These are phyloP conservation scores for Penaeus vannamei DNA, from an alignment of 1,140 invertebrate genomes.

Conservation along the genomic window DNA sequence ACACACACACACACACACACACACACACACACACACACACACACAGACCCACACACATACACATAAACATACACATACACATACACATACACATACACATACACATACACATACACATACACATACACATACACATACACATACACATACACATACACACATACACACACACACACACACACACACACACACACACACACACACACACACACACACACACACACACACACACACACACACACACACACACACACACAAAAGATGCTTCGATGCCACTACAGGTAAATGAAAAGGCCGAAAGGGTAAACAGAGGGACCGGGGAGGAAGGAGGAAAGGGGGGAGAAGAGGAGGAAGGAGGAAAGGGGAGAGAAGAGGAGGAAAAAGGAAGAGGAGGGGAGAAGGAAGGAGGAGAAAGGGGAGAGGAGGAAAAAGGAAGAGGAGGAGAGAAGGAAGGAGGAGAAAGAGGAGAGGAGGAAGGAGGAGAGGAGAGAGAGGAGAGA, in stretches of 20 bases:
- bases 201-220: constrained; percentile 22
- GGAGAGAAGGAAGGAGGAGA: neutral
- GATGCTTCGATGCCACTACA: too few relatives aligned
- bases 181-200: constrained; percentile 1
- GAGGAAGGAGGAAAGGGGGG: too few relatives aligned
- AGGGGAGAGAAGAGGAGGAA: too few relatives aligned
- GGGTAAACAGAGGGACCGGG: too few relatives aligned
- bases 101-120: too few relatives aligned
- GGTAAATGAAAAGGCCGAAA: too few relatives aligned
- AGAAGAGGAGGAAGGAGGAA: too few relatives aligned
- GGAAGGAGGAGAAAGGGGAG: too few relatives aligned
- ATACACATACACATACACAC: too few relatives aligned
- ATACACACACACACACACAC: too few relatives aligned
- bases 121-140: too few relatives aligned
- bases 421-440: neutral
- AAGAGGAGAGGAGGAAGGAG: neutral
- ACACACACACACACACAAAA: neutral
- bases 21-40: neutral
- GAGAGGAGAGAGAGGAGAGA: neutral
- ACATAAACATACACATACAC: neutral
- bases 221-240: constrained; percentile 22
- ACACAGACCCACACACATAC: neutral
- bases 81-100: neutral
- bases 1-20: neutral
- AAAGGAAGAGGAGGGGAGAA: too few relatives aligned